These are phyloP conservation scores for Rhinogobio ventralis DNA, from an alignment of 2,797 vertebrate genomes.

Conservation along the genomic window DNA sequence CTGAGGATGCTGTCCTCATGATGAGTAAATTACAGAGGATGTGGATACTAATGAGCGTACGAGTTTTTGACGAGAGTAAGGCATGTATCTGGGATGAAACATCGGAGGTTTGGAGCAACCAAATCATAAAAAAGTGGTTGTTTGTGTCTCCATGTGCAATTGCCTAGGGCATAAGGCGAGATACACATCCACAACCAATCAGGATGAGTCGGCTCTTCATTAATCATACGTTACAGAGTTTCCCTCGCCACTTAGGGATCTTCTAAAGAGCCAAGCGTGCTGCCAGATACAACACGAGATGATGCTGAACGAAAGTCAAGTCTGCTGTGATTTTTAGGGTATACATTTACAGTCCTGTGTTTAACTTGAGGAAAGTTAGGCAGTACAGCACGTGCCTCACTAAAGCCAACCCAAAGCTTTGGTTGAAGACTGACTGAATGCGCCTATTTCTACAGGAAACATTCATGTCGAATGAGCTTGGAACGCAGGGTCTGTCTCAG, in stretches of 20 bases:
- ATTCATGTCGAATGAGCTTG: constrained; percentile 46
- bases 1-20: constrained; percentile 69
- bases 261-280: background rate
- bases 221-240: constrained; percentile 22
- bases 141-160: constrained; percentile 41
- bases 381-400: background rate
- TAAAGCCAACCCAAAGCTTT: background rate
- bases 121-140: constrained; percentile 47
- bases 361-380: background rate
- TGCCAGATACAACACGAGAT: constrained; percentile 3
- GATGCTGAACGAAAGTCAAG: background rate
- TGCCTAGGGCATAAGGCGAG: background rate
- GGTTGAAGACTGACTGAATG: constrained; percentile 31
- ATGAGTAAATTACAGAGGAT: constrained; percentile 78
- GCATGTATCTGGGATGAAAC: constrained; percentile 69
- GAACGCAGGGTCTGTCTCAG: constrained; percentile 56
- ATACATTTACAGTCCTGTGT: background rate
- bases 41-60: constrained; percentile 71
- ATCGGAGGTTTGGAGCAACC: constrained; percentile 54
- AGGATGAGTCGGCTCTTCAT: background rate
- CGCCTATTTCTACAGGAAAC: constrained; percentile 10
- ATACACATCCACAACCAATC: constrained; percentile 34
- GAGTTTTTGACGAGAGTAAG: constrained; percentile 67
- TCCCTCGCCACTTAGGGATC: constrained; percentile 4
- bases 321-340: constrained; percentile 15